phyloP scores from a whole-genome alignment of 1,140 invertebrate genomes.

The Danaus melanippus region DNA sequence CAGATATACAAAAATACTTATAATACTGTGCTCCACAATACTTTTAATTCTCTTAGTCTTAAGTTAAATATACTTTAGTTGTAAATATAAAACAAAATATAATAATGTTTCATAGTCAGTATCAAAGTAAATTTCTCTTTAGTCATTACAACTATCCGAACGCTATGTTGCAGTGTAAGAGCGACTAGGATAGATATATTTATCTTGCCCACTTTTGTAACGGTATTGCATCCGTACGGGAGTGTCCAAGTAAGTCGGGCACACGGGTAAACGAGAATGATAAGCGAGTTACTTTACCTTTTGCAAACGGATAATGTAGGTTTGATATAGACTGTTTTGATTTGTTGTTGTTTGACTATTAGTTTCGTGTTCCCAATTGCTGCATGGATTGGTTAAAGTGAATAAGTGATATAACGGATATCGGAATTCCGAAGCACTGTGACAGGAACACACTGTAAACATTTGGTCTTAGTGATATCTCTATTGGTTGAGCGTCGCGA shows the following conservation, averaged over 20 bases:
- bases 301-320: slow-evolving; percentile 64
- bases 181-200: slow-evolving; percentile 25
- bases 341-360: slow-evolving; percentile 36
- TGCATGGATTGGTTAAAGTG: slow-evolving; percentile 27
- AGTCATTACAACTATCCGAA: slow-evolving; percentile 8
- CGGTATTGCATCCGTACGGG: slow-evolving; percentile 61
- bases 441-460: slow-evolving; percentile 42
- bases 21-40: too few relatives aligned
- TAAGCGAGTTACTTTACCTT: slow-evolving; percentile 48
- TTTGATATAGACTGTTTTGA: slow-evolving; percentile 61
- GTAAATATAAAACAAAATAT: too few relatives aligned
- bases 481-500: slow-evolving; percentile 47
- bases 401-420: slow-evolving; percentile 35
- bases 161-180: slow-evolving; percentile 13
- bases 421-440: slow-evolving; percentile 28
- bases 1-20: slow-evolving; percentile 1
- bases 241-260: slow-evolving; percentile 58
- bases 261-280: slow-evolving; percentile 55
- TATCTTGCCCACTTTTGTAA: slow-evolving; percentile 59
- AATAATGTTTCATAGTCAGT: too few relatives aligned
- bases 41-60: too few relatives aligned
- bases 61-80: too few relatives aligned
- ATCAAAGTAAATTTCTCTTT: too few relatives aligned
- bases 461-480: slow-evolving; percentile 38
- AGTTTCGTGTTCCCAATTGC: slow-evolving; percentile 27